A percentile compares a stretch with the other conserved stretches of the same genome.
phyloP scores from a whole-genome alignment of 2,888 invertebrate genomes.

The Cheiracanthium punctorium region DNA sequence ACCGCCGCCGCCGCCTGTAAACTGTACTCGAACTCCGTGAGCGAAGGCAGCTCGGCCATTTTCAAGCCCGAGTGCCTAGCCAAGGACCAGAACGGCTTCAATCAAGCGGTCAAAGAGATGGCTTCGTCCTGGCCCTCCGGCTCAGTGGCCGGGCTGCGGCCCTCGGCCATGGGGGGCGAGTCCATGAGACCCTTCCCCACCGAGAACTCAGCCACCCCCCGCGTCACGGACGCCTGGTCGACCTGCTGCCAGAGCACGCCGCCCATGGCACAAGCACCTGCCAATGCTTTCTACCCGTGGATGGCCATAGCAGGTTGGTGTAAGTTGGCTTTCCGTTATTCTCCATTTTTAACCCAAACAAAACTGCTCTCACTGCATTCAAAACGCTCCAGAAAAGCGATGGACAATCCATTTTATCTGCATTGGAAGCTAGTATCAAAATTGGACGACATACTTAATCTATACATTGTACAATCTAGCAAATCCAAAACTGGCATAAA shows the following conservation, averaged over 20 bases:
- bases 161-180: slow-evolving; percentile 58
- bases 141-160: slow-evolving; percentile 62
- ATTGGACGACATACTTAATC: too few species aligned
- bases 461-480: too few species aligned
- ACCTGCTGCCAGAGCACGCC: slow-evolving; percentile 75
- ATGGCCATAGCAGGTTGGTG: slow-evolving; percentile 96
- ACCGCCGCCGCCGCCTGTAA: slow-evolving; percentile 70
- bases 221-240: slow-evolving; percentile 77
- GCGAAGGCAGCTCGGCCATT: slow-evolving; percentile 70
- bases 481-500: too few species aligned
- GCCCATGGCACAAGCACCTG: slow-evolving; percentile 88
- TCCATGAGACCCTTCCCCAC: slow-evolving; percentile 68
- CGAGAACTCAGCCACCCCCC: slow-evolving; percentile 69
- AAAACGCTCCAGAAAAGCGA: neutral
- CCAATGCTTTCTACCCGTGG: slow-evolving; percentile 97
- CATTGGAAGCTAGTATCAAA: too few species aligned
- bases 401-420: too few species aligned
- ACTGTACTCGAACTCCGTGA: slow-evolving; percentile 72
- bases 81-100: slow-evolving; percentile 72
- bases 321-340: slow-evolving; percentile 65
- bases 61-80: slow-evolving; percentile 71
- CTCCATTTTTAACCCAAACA: slow-evolving; percentile 24
- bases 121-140: slow-evolving; percentile 63
- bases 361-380: neutral
- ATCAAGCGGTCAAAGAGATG: slow-evolving; percentile 71